These are phyloP conservation scores for Aphodius sticticus DNA, from an alignment of 2,888 invertebrate genomes.

Conservation along the genomic window DNA sequence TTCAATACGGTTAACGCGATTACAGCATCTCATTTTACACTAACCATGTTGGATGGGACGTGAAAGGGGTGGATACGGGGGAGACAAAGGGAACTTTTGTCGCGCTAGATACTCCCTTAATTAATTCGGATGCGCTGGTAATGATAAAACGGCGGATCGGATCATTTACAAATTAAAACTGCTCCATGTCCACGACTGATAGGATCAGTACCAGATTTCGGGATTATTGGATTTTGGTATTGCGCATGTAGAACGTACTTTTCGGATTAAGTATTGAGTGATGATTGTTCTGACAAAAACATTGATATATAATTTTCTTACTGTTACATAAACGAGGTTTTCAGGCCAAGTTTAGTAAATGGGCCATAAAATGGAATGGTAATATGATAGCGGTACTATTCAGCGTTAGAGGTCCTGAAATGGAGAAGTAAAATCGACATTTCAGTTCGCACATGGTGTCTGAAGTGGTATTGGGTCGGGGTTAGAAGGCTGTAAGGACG, in stretches of 20 bases:
- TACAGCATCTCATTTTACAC: background rate
- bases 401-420: background rate
- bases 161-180: background rate
- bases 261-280: too few species aligned
- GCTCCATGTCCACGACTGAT: background rate
- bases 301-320: too few species aligned
- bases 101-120: background rate
- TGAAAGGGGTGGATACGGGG: background rate
- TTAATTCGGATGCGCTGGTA: background rate
- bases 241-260: too few species aligned
- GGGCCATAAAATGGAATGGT: background rate
- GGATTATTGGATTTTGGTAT: too few species aligned
- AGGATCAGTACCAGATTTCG: background rate
- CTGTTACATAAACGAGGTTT: background rate
- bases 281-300: too few species aligned
- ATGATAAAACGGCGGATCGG: background rate
- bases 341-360: background rate
- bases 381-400: background rate
- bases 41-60: background rate
- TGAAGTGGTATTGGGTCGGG: too few species aligned
- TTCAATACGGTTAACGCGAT: background rate
- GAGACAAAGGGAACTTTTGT: background rate
- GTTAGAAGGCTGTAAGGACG: too few species aligned
- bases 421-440: background rate
- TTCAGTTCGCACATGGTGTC: slow-evolving; percentile 4